These are phyloP conservation scores for Scelioninae gen. 2 DNA, from an alignment of 2,888 invertebrate species.

Conservation along the genomic window DNA sequence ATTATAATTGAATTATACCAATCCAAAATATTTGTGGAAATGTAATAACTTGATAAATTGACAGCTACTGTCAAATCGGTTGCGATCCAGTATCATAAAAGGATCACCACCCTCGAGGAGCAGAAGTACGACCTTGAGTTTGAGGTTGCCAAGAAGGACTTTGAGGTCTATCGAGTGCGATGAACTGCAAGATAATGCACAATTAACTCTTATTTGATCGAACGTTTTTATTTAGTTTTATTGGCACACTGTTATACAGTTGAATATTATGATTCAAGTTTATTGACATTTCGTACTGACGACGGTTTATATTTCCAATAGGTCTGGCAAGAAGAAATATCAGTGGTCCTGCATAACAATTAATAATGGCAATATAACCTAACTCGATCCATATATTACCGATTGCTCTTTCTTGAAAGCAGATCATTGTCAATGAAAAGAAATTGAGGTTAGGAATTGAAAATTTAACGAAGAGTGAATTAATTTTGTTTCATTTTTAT, in stretches of 20 bases:
- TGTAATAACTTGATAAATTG: constrained; percentile 67
- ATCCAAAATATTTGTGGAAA: constrained; percentile 21
- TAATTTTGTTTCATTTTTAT: too few species aligned
- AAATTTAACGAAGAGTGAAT: too few species aligned
- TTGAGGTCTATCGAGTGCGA: constrained; percentile 83
- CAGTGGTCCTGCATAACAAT: too few species aligned
- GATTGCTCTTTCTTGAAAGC: too few species aligned
- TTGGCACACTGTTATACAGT: constrained; percentile 5
- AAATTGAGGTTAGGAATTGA: too few species aligned
- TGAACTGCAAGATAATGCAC: constrained; percentile 58
- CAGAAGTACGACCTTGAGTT: constrained; percentile 99
- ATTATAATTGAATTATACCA: constrained; percentile 32
- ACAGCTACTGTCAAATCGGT: constrained; percentile 82
- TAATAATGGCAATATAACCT: too few species aligned
- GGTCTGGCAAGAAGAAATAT: too few species aligned
- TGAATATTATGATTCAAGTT: constrained; percentile 37
- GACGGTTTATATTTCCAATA: too few species aligned
- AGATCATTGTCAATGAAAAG: too few species aligned
- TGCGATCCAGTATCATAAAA: constrained; percentile 87
- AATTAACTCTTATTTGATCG: too few species aligned
- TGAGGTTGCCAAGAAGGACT: constrained; percentile 95
- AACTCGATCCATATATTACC: too few species aligned
- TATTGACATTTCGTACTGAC: neutral
- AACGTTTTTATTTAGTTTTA: constrained; percentile 15
- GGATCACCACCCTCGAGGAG: constrained; percentile 88